A percentile compares a stretch with the other conserved stretches of the same genome.
Evolutionary conservation across 2,888 invertebrate genomes (phyloP).

Genomic region (Nemotelus pantherinus): DNA sequence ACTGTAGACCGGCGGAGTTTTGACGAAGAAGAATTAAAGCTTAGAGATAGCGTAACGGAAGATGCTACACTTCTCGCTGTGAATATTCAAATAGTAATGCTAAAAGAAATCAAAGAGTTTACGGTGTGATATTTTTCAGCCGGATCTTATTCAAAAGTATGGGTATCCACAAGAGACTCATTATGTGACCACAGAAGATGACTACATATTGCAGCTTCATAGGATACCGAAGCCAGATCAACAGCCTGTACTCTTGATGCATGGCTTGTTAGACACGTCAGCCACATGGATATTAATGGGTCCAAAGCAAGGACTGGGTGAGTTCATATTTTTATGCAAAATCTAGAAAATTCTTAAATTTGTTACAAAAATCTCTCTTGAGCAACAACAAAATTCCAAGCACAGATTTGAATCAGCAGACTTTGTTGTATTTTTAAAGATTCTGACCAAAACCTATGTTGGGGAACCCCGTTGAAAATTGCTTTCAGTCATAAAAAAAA

Average conservation of each 20-base stretch:
- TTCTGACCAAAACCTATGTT: no score
- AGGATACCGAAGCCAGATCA: constrained; percentile 71
- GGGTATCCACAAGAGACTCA: constrained; percentile 74
- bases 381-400: no score
- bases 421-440: no score
- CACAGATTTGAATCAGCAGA: no score
- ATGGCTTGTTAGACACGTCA: constrained; percentile 78
- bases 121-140: constrained; percentile 55
- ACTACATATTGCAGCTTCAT: constrained; percentile 80
- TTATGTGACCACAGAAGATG: constrained; percentile 76
- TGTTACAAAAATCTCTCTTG: no score
- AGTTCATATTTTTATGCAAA: constrained; percentile 10
- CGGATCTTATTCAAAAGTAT: constrained; percentile 69
- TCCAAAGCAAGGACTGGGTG: constrained; percentile 68
- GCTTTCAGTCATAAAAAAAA: no score
- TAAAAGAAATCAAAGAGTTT: neutral
- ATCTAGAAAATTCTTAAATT: no score
- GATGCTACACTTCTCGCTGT: constrained; percentile 33
- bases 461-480: no score
- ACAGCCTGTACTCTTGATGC: constrained; percentile 72
- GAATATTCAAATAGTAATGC: neutral
- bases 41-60: constrained; percentile 24
- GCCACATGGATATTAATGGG: constrained; percentile 80
- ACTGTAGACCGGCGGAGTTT: neutral
- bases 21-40: neutral